Evolutionary conservation across 2,113 vertebrate species (phyloP).

Genomic region (Brachyhypopomus gauderio): DNA sequence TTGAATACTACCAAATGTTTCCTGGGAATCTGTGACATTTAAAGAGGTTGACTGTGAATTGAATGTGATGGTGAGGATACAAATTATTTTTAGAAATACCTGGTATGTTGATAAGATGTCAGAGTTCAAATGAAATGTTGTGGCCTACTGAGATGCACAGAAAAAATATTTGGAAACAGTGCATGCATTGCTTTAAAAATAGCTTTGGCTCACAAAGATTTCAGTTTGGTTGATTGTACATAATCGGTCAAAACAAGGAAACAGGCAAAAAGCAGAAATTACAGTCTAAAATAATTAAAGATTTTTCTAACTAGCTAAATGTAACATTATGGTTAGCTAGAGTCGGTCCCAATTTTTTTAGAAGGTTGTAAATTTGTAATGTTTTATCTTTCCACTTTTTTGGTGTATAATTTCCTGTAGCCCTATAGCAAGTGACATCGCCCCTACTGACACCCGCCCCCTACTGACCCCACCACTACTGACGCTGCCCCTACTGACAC

Average conservation of each 20-base stretch:
- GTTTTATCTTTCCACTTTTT: background rate
- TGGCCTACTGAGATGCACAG: background rate
- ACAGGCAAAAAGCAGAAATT: no score
- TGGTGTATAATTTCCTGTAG: conserved; percentile 7
- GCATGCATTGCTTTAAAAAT: background rate
- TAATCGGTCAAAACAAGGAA: background rate
- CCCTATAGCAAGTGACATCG: background rate
- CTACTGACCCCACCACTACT: no score
- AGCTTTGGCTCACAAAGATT: background rate
- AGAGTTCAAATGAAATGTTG: conserved; percentile 15
- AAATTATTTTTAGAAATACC: conserved; percentile 7
- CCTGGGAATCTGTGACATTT: conserved; percentile 37
- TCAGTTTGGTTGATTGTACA: background rate
- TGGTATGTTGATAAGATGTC: conserved; percentile 7
- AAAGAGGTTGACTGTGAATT: conserved; percentile 30
- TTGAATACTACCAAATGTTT: background rate
- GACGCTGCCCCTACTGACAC: no score
- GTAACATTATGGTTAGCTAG: background rate
- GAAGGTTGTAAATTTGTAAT: no score
- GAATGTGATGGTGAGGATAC: conserved; percentile 12
- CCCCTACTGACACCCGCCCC: no score
- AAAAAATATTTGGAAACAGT: conserved; percentile 23
- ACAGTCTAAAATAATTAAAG: background rate
- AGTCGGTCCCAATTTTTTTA: background rate
- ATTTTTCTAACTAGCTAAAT: background rate